A percentile compares a stretch with the other conserved stretches of the same genome.
phyloP scores from a whole-genome alignment of 2,113 vertebrate species.

The Thomomys bottae region DNA sequence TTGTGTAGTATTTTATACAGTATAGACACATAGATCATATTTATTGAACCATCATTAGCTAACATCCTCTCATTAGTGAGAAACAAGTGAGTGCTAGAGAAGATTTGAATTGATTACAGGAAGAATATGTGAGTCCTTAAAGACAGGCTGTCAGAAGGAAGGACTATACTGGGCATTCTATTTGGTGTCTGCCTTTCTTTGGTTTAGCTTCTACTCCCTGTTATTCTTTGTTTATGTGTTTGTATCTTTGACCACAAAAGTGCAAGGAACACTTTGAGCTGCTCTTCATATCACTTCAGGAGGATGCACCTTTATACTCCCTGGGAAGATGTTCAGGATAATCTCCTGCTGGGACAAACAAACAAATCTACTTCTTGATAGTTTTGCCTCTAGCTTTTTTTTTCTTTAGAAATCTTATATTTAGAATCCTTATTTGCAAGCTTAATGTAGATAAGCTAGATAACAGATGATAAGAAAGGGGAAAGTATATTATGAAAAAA shows the following conservation, averaged over 20 bases:
- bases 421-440: background rate
- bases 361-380: background rate
- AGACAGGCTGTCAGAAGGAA: background rate
- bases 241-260: background rate
- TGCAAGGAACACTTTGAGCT: background rate
- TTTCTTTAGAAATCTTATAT: constrained; percentile 30
- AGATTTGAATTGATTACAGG: background rate
- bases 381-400: constrained; percentile 1
- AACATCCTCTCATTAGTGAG: background rate
- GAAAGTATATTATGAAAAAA: constrained; percentile 25
- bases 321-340: background rate
- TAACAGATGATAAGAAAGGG: background rate
- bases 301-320: background rate
- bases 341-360: background rate
- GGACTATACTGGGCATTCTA: too few relatives aligned
- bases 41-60: background rate
- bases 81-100: background rate
- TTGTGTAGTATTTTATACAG: background rate
- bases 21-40: background rate
- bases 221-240: background rate
- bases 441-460: constrained; percentile 12
- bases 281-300: background rate
- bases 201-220: too few relatives aligned
- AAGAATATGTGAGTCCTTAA: background rate
- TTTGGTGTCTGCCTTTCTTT: background rate